Percentiles rank a stretch among this genome's conserved stretches.
phyloP scores from a whole-genome alignment of 2,113 vertebrate species.

The Butorides virescens region DNA sequence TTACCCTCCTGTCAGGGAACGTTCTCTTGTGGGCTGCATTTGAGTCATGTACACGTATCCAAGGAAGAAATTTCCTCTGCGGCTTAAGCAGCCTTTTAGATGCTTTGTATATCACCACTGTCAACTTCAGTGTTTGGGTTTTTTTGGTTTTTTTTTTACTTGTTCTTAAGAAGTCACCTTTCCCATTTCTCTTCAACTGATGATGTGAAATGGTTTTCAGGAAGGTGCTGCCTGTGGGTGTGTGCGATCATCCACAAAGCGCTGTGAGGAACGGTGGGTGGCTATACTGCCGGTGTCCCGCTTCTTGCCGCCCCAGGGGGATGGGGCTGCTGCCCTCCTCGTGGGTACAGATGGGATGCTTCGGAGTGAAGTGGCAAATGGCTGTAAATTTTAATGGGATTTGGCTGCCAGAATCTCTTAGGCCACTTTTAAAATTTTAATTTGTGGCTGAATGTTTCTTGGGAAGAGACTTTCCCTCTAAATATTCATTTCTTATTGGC shows the following conservation, averaged over 20 bases:
- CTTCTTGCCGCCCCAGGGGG: neutral
- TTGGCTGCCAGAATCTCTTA: neutral
- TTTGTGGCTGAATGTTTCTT: neutral
- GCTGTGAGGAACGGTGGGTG: neutral
- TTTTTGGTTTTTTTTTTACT: too few relatives aligned
- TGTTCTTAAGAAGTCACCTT: neutral
- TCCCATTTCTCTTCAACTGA: neutral
- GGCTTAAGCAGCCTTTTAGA: neutral
- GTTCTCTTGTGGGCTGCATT: neutral
- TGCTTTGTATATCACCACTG: neutral
- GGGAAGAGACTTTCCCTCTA: neutral
- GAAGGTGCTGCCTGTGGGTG: neutral
- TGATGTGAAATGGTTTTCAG: neutral
- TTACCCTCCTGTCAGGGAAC: neutral
- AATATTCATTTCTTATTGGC: neutral
- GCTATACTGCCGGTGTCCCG: rapidly evolving
- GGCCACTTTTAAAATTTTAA: neutral
- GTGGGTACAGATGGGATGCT: neutral
- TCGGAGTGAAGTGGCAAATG: neutral
- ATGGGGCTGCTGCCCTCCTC: neutral
- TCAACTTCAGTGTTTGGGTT: too few relatives aligned
- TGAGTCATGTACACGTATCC: rapidly evolving
- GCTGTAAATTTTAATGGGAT: neutral
- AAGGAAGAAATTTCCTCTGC: neutral
- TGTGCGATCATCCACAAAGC: neutral